Conservation (phyloP, 2,888 invertebrate species). For the Tenthredo scrophulariae region DNA sequence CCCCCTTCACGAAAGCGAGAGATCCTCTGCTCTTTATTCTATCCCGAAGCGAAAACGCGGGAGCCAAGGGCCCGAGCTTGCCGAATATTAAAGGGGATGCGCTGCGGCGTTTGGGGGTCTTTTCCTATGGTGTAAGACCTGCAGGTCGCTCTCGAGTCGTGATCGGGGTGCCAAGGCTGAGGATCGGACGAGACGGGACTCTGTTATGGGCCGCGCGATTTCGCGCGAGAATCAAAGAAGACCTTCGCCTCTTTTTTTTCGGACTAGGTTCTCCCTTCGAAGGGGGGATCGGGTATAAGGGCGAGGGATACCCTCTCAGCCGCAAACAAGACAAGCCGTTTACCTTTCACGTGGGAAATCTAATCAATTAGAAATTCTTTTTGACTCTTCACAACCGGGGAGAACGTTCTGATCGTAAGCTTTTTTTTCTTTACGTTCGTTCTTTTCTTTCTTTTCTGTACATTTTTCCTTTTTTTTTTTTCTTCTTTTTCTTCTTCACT, state of each 20-base stretch:
- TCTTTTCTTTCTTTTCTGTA: background rate
- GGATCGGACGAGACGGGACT: slow-evolving; percentile 69
- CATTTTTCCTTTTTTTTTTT: background rate
- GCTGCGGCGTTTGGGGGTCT: background rate
- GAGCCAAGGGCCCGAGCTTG: slow-evolving; percentile 33
- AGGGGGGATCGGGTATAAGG: background rate
- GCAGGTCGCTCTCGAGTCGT: slow-evolving; percentile 71
- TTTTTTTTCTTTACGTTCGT: background rate
- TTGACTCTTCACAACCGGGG: background rate
- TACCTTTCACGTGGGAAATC: slow-evolving; percentile 35
- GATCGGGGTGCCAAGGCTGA: slow-evolving; percentile 74
- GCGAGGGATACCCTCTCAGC: background rate
- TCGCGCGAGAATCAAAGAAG: slow-evolving; percentile 48
- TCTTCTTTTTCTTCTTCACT: background rate
- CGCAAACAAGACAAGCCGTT: slow-evolving; percentile 40
- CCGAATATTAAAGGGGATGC: slow-evolving; percentile 52
- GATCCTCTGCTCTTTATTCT: slow-evolving; percentile 45
- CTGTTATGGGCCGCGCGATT: slow-evolving; percentile 65
- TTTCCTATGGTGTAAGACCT: slow-evolving; percentile 19
- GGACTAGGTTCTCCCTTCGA: background rate
- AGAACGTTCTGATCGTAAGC: background rate
- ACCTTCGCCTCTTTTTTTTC: slow-evolving; percentile 7
- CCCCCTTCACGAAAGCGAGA: background rate
- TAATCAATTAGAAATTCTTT: slow-evolving; percentile 38
- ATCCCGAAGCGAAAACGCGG: slow-evolving; percentile 20